A percentile compares a stretch with the other conserved stretches of the same genome.
Evolutionary conservation across 2,113 vertebrate species (phyloP).

Genomic region (Alaudala cheleensis): DNA sequence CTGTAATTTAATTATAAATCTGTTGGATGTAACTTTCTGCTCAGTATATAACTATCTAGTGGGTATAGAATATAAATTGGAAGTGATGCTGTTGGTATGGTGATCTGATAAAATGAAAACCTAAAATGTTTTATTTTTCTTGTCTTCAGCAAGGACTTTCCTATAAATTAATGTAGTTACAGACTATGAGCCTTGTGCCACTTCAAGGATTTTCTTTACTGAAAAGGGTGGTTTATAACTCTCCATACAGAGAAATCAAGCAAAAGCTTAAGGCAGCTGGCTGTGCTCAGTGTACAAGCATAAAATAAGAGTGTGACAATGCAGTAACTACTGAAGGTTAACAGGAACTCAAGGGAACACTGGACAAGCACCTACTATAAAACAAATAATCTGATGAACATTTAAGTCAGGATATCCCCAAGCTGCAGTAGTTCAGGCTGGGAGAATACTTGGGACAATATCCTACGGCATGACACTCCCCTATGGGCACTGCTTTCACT

Average conservation of each 20-base stretch:
- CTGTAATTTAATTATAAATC: neutral
- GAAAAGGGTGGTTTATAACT: neutral
- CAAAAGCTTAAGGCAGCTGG: neutral
- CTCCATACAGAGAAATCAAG: neutral
- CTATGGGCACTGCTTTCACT: neutral
- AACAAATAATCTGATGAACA: neutral
- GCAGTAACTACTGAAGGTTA: neutral
- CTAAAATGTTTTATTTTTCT: conserved; percentile 5
- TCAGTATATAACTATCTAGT: neutral
- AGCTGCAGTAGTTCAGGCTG: neutral
- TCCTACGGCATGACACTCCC: neutral
- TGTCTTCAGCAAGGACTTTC: neutral
- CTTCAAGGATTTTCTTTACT: conserved; percentile 28
- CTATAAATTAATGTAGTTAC: conserved; percentile 19
- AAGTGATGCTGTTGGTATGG: neutral
- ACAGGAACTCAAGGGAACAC: neutral
- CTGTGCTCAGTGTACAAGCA: neutral
- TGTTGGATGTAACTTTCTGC: neutral
- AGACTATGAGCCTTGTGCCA: neutral
- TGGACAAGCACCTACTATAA: neutral
- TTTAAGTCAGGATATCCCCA: neutral
- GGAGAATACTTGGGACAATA: neutral
- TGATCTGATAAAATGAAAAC: conserved; percentile 7
- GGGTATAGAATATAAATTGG: neutral
- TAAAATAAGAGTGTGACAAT: neutral